A percentile compares a stretch with the other conserved stretches of the same genome.
Evolutionary conservation across 2,113 vertebrate species (phyloP).

Genomic region (Phylloscopus trochilus): DNA sequence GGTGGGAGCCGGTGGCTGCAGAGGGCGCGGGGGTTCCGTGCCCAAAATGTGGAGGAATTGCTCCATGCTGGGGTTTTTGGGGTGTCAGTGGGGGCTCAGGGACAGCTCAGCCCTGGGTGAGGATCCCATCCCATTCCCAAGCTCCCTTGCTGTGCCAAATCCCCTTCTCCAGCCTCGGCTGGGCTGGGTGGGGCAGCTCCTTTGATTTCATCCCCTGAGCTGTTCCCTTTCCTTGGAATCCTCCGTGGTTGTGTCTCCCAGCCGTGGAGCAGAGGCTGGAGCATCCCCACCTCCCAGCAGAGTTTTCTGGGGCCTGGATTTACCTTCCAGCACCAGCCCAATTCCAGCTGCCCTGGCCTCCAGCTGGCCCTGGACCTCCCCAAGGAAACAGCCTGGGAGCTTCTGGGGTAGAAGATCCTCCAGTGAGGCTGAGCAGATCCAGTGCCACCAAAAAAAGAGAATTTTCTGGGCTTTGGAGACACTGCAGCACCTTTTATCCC

Average conservation of each 20-base stretch:
- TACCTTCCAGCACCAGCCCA: not conserved
- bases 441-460: fast-evolving
- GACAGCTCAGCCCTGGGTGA: fast-evolving
- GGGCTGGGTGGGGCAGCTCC: not conserved
- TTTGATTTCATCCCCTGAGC: fast-evolving
- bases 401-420: not conserved
- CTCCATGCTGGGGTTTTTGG: fast-evolving
- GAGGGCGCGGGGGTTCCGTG: not conserved
- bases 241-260: fast-evolving
- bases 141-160: not conserved
- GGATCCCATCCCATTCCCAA: not conserved
- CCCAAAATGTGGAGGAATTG: fast-evolving
- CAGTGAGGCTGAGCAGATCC: not conserved
- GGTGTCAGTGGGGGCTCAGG: fast-evolving
- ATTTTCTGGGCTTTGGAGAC: not conserved
- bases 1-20: not conserved
- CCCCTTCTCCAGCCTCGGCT: not conserved
- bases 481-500: not conserved
- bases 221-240: fast-evolving
- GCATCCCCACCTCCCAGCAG: not conserved
- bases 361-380: not conserved
- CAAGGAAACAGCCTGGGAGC: not conserved
- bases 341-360: not conserved
- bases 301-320: not conserved
- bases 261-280: fast-evolving